phyloP scores from a whole-genome alignment of 2,113 vertebrate genomes.

The Equus quagga region DNA sequence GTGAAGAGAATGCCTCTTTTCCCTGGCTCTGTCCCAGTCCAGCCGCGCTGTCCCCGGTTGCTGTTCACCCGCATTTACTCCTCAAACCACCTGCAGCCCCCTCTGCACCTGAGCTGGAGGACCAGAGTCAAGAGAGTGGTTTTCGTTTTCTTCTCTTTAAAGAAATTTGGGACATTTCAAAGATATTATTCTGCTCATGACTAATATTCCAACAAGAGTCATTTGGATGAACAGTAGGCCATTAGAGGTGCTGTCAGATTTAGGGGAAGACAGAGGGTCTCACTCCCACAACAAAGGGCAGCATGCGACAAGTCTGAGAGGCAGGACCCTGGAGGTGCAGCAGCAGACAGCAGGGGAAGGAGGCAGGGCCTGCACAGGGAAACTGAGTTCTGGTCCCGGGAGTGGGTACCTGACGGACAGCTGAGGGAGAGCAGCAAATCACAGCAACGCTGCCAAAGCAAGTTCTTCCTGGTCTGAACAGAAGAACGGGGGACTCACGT shows the following conservation, averaged over 20 bases:
- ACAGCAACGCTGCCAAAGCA: background rate
- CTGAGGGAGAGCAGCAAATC: no score
- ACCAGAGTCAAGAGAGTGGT: fast-evolving
- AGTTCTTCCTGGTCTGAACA: background rate
- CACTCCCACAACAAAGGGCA: background rate
- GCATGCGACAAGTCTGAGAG: no score
- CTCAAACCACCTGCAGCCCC: background rate
- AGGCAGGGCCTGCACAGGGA: background rate
- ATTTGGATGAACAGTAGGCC: background rate
- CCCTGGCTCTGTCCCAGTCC: fast-evolving
- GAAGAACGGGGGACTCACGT: background rate
- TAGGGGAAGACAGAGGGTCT: no score
- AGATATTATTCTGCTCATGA: background rate
- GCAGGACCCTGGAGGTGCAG: background rate
- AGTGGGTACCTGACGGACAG: background rate
- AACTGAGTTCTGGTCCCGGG: background rate
- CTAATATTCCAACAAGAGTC: background rate
- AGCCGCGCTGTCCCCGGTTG: background rate
- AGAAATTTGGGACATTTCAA: background rate
- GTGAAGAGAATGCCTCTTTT: fast-evolving
- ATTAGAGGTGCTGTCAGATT: background rate
- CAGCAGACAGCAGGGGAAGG: background rate
- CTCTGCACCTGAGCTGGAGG: background rate
- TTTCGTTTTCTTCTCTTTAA: background rate
- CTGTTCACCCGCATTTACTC: background rate